phyloP scores from a whole-genome alignment of 2,888 invertebrate species.

The Thera britannica region DNA sequence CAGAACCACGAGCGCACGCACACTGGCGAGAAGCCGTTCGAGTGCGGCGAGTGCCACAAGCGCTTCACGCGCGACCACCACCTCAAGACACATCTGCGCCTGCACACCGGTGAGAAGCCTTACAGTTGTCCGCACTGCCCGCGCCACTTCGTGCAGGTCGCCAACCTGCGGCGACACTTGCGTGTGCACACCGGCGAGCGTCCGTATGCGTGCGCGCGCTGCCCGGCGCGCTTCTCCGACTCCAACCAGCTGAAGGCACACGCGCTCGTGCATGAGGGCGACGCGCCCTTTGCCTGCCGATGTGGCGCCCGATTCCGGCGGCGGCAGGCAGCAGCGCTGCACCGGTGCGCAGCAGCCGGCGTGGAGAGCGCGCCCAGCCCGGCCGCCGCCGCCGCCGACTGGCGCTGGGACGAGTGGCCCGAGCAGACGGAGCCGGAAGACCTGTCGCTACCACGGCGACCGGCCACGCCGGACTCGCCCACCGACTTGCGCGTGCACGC shows the following conservation, averaged over 20 bases:
- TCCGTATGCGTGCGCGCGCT: conserved; percentile 94
- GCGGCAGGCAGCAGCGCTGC: conserved; percentile 94
- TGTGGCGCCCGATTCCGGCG: conserved; percentile 93
- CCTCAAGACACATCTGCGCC: conserved; percentile 95
- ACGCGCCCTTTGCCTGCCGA: conserved; percentile 94
- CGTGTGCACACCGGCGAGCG: conserved; percentile 96
- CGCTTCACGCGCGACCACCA: conserved; percentile 97
- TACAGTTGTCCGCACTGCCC: conserved; percentile 97
- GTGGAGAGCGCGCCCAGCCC: conserved; percentile 73
- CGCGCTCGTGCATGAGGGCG: conserved; percentile 94
- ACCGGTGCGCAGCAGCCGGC: conserved; percentile 88
- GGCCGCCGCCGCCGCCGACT: conserved; percentile 73
- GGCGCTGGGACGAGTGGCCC: conserved; percentile 85
- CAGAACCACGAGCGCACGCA: conserved; percentile 98
- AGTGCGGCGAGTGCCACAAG: conserved; percentile 96
- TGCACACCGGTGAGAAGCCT: conserved; percentile 97
- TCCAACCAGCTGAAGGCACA: conserved; percentile 97
- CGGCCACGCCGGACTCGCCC: conserved; percentile 80
- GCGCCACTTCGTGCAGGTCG: conserved; percentile 96
- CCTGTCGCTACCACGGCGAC: conserved; percentile 88
- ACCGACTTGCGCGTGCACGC: conserved; percentile 80
- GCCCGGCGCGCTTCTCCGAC: conserved; percentile 94
- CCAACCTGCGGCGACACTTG: conserved; percentile 94
- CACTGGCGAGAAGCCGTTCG: conserved; percentile 97
- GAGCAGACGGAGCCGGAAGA: conserved; percentile 97